Evolutionary conservation across 2,113 vertebrate species (phyloP).

Genomic region (Bombycilla garrulus): DNA sequence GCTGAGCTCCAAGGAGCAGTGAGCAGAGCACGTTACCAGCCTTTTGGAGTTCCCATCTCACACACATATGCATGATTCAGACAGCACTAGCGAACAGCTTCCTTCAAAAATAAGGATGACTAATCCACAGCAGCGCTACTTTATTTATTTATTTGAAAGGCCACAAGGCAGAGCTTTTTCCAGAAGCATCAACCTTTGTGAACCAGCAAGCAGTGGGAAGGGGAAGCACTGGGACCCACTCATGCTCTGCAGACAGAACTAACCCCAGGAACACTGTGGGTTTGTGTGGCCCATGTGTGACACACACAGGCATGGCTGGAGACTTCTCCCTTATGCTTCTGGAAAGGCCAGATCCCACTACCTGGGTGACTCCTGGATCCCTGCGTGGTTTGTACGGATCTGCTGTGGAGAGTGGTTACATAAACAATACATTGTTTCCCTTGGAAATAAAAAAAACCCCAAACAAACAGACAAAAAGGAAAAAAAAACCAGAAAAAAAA

Average conservation of each 20-base stretch:
- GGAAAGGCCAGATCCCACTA: not conserved
- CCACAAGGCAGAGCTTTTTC: conserved; percentile 35
- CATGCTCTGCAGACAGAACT: not conserved
- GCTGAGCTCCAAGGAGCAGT: not conserved
- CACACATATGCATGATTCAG: not conserved
- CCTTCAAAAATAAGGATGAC: conserved; percentile 37
- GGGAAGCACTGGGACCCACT: conserved; percentile 7
- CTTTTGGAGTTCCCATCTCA: not conserved
- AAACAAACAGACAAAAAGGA: not conserved
- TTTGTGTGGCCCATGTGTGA: not conserved
- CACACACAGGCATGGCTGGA: not conserved
- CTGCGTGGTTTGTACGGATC: not conserved
- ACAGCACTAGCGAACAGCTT: not conserved
- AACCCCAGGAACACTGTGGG: not conserved
- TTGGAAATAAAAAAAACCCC: no score
- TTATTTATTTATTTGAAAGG: not conserved
- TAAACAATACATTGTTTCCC: not conserved
- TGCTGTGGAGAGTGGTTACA: not conserved
- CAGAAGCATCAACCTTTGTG: conserved; percentile 26
- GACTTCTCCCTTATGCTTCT: not conserved
- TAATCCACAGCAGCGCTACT: not conserved
- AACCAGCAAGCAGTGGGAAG: not conserved
- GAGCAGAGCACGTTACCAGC: not conserved
- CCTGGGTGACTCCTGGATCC: not conserved
- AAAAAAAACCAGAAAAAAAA: accelerated